Conservation (phyloP, 1,140 invertebrate species). For the Drosophila simulans region DNA sequence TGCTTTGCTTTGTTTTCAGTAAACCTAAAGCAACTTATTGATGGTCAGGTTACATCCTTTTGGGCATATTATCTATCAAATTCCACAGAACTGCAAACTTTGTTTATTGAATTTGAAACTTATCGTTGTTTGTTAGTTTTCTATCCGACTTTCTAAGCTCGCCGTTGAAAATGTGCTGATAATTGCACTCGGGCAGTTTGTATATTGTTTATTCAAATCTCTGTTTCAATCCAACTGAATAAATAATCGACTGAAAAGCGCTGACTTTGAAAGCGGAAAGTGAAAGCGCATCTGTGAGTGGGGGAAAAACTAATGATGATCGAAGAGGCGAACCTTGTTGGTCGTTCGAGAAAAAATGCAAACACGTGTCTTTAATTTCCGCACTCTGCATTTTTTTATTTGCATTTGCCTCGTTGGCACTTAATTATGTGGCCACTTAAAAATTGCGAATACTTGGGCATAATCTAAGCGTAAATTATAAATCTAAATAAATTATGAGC, state of each 20-base stretch:
- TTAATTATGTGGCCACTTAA: constrained; percentile 43
- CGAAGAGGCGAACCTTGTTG: constrained; percentile 37
- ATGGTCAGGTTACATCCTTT: no score
- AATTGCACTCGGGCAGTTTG: background rate
- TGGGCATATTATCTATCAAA: no score
- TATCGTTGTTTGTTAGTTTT: background rate
- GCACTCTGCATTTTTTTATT: constrained; percentile 25
- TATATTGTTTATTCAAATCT: constrained; percentile 11
- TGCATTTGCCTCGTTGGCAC: constrained; percentile 13
- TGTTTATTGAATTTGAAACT: no score
- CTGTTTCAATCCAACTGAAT: constrained; percentile 7
- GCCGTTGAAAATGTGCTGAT: constrained; percentile 3
- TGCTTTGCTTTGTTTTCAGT: no score
- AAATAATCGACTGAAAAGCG: constrained; percentile 13
- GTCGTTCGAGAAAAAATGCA: constrained; percentile 17
- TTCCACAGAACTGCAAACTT: no score
- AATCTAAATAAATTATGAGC: constrained; percentile 32
- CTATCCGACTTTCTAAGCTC: background rate
- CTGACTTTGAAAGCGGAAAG: constrained; percentile 43
- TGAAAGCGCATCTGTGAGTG: constrained; percentile 40
- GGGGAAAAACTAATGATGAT: constrained; percentile 36
- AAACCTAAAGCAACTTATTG: no score
- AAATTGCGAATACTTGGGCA: constrained; percentile 37
- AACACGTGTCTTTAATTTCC: constrained; percentile 52
- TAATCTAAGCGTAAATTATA: constrained; percentile 14